phyloP scores from a whole-genome alignment of 2,797 vertebrate genomes.

The Tokudaia tokunoshimensis region DNA sequence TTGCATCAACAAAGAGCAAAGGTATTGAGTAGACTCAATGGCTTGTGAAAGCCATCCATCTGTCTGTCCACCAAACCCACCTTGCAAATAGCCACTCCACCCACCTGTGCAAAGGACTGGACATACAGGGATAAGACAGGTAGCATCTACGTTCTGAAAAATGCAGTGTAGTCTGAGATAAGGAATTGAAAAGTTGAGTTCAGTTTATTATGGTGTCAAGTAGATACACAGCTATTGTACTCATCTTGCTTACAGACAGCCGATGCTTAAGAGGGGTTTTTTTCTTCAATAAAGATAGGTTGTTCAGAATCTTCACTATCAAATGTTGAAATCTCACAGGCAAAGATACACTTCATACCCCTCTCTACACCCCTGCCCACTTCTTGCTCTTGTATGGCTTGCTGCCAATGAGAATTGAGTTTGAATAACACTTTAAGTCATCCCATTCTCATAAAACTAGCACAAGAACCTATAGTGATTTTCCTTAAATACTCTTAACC shows the following conservation, averaged over 20 bases:
- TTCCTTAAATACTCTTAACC: constrained; percentile 22
- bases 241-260: constrained; percentile 72
- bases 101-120: not conserved
- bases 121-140: not conserved
- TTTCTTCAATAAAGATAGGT: constrained; percentile 57
- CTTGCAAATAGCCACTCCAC: not conserved
- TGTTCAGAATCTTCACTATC: constrained; percentile 63
- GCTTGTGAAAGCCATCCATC: not conserved
- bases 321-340: constrained; percentile 53
- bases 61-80: not conserved
- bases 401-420: constrained; percentile 27
- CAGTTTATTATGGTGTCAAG: constrained; percentile 77
- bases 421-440: constrained; percentile 18
- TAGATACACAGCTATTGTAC: constrained; percentile 78
- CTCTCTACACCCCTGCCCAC: not conserved
- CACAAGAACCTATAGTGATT: constrained; percentile 23
- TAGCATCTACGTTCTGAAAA: constrained; percentile 10
- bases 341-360: constrained; percentile 31
- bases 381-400: not conserved
- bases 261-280: constrained; percentile 59
- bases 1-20: constrained; percentile 44
- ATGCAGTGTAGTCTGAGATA: constrained; percentile 33
- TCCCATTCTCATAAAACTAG: constrained; percentile 41
- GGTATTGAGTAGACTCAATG: not conserved
- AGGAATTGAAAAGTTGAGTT: constrained; percentile 58